Conservation (phyloP, 1,140 invertebrate species). For the Pissodes strobi region DNA sequence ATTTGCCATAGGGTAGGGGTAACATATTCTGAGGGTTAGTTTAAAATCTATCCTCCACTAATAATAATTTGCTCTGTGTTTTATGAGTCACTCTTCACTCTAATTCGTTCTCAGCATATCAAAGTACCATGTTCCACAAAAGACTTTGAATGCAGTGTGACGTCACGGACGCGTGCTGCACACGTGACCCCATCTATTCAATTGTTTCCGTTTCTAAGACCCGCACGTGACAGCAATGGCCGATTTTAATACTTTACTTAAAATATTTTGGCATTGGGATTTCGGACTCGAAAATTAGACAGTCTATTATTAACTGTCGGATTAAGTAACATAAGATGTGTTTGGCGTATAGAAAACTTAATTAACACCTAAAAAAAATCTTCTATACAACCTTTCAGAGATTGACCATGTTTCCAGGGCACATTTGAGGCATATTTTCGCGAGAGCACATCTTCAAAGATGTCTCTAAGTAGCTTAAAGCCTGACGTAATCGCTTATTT, state of each 20-base stretch:
- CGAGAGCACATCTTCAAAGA: too few relatives aligned
- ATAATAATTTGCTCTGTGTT: constrained; percentile 34
- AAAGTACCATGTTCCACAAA: constrained; percentile 38
- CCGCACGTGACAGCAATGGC: constrained; percentile 51
- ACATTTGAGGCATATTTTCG: too few relatives aligned
- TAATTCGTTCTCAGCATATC: constrained; percentile 43
- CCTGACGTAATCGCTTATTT: too few relatives aligned
- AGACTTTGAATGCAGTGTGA: constrained; percentile 34
- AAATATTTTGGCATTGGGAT: constrained; percentile 30
- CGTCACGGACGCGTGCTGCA: constrained; percentile 45
- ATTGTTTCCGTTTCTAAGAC: constrained; percentile 51
- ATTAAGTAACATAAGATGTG: background rate
- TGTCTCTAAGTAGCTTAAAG: too few relatives aligned
- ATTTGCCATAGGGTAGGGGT: constrained; percentile 14
- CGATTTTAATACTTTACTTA: constrained; percentile 46
- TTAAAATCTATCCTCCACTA: constrained; percentile 7
- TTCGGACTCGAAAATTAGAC: too few relatives aligned
- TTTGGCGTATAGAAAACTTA: background rate
- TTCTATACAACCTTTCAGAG: too few relatives aligned
- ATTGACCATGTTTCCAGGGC: too few relatives aligned
- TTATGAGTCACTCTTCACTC: constrained; percentile 48
- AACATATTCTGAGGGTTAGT: background rate
- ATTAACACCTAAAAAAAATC: too few relatives aligned
- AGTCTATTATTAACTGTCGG: background rate
- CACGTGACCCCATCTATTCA: constrained; percentile 47